Evolutionary conservation across 2,113 vertebrate species (phyloP).

Genomic region (Saimiri boliviensis): DNA sequence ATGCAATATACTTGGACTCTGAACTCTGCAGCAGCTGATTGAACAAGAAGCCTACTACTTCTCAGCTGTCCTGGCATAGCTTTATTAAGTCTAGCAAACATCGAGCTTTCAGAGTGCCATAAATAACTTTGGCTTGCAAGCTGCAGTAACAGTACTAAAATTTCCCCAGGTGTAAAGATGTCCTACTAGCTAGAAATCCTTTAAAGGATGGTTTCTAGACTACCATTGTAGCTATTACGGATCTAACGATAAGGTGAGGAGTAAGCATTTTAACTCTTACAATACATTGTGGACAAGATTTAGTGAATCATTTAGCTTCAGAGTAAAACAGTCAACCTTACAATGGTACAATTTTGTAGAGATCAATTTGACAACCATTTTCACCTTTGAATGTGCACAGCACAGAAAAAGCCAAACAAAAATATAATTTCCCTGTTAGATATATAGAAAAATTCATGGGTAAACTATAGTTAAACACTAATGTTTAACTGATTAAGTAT

Average conservation of each 20-base stretch:
- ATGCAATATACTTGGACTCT: slow-evolving; percentile 35
- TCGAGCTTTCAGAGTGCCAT: slow-evolving; percentile 22
- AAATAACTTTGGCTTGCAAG: slow-evolving; percentile 37
- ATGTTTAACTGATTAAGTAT: background rate
- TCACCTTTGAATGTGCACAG: slow-evolving; percentile 37
- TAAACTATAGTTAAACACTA: slow-evolving; percentile 33
- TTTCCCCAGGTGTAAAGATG: background rate
- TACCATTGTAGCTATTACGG: background rate
- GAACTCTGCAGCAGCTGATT: slow-evolving; percentile 44
- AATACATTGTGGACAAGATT: background rate
- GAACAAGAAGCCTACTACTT: slow-evolving; percentile 5
- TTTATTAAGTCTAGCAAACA: slow-evolving; percentile 29
- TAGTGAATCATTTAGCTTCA: background rate
- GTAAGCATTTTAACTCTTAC: background rate
- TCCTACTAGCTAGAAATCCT: background rate
- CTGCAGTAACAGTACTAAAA: slow-evolving; percentile 15
- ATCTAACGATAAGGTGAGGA: background rate
- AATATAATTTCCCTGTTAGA: slow-evolving; percentile 18
- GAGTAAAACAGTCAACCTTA: background rate
- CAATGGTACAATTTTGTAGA: background rate
- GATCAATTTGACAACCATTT: slow-evolving; percentile 9
- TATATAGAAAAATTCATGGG: background rate
- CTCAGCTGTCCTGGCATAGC: background rate
- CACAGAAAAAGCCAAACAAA: slow-evolving; percentile 5
- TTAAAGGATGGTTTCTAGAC: background rate